Evolutionary conservation across 1,140 invertebrate genomes (phyloP), one percentile per base, ranked within the genome.

Genomic region (Phymorhynchus buccinoides): DNA sequence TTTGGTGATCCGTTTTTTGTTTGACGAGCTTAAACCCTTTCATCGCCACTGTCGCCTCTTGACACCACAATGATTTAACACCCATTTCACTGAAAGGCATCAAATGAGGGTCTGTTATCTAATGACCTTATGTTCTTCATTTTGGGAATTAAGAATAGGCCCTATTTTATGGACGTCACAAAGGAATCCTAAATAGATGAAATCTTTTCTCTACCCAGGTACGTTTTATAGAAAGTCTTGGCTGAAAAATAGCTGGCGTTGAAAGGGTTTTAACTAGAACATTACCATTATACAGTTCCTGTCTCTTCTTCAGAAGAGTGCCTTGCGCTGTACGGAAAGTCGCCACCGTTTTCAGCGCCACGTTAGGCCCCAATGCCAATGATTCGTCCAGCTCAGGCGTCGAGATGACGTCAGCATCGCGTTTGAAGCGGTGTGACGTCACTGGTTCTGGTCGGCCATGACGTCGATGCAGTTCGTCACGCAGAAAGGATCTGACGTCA

Each of bases 221-320:
- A 30, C 22, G 22, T 32, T 9, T 14, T 78, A 39, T 3, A 3
- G n/a, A n/a, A n/a, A n/a, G n/a, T n/a, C n/a, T n/a, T n/a, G n/a
- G n/a, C n/a, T n/a, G n/a, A n/a, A n/a, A n/a, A n/a, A n/a, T n/a
- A n/a, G n/a, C n/a, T n/a, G n/a, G n/a, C n/a, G n/a, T n/a, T n/a
- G n/a, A n/a, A n/a, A n/a, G n/a, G n/a, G n/a, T n/a, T n/a, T n/a
- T n/a, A n/a, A n/a, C n/a, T n/a, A n/a, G n/a, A n/a, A 41, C 3
- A 6, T 18, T 48, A 80, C 78, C 78, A 44, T 80, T 80, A 42
- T 42, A 80, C 39, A 16, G 42, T 30, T 80, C 78, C 44, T 80
- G 41, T 42, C 42, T n/a, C 12, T 42, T 37, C 7, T 30, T 27
- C 41, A 80, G 37, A 27, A n/a, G 39, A 12, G 41, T 80, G 16